Conservation (phyloP, 1,140 invertebrate genomes). For the Pseudomyrmex concolor region DNA sequence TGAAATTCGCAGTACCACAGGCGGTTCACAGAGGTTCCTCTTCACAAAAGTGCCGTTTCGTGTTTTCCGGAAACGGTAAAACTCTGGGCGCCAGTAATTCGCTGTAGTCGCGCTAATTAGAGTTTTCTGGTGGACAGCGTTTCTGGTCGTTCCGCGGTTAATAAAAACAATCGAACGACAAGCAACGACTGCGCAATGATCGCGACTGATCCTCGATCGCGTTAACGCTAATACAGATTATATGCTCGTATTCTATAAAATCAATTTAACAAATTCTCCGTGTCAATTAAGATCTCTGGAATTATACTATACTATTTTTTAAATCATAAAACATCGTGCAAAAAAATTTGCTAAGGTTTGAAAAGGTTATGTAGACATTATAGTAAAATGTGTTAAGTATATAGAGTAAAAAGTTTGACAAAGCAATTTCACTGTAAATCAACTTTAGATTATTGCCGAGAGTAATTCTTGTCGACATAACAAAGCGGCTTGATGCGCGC, state of each 20-base stretch:
- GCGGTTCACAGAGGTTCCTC: neutral
- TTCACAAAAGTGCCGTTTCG: slow-evolving; percentile 74
- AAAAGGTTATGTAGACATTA: neutral
- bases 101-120: slow-evolving; percentile 65
- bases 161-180: slow-evolving; percentile 61
- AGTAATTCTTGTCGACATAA: slow-evolving; percentile 9
- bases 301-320: neutral
- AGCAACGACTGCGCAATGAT: slow-evolving; percentile 8
- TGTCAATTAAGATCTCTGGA: neutral
- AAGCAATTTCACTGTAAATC: neutral
- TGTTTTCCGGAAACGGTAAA: slow-evolving; percentile 73
- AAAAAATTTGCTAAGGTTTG: neutral
- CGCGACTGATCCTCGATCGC: slow-evolving; percentile 5
- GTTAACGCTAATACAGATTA: neutral
- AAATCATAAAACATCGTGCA: neutral
- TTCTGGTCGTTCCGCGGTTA: slow-evolving; percentile 68
- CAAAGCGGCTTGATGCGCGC: slow-evolving; percentile 10
- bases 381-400: neutral
- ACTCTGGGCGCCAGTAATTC: slow-evolving; percentile 72
- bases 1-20: slow-evolving; percentile 10
- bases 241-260: neutral
- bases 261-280: neutral
- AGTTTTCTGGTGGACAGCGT: slow-evolving; percentile 42
- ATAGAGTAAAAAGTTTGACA: neutral
- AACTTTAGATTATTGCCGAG: neutral